Base-by-base conservation (phyloP, 2,888 invertebrate species). In the Macroteleia sp. region DNA sequence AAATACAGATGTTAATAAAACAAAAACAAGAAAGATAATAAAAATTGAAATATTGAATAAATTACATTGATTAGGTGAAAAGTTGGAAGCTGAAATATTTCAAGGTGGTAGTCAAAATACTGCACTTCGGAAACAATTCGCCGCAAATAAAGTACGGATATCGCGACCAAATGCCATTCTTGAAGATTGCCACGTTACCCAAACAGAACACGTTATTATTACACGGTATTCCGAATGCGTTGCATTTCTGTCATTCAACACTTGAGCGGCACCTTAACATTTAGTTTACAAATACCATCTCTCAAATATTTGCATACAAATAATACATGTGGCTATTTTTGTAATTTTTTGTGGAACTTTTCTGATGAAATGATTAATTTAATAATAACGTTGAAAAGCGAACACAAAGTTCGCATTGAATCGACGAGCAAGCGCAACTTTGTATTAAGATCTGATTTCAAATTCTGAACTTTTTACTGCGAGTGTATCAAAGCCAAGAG, bases 131-230 rank as follows among this genome's bases (percentile, higher is more conserved):
- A 19, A 56, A 66, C 44, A 54, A 54, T 54, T 20, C 25, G n/a
- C n/a, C 17, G 25, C 12, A 66, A 66, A 34, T 28, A 22, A 56
- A 46, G 28, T 14, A 34, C 12, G 8, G 42, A 25, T 32, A 12
- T 19, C 25, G 6, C 25, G 50, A 20, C 9, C 25, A 39, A 56
- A 62, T 56, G 22, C 22, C 54, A 71, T 71, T 62, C 56, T 54
- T 54, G 62, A 62, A 71, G 71, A 62, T 56, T 62, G 44, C 62
- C 54, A 56, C 46, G 48, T 73, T 64, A 48, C 48, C 44, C 64
- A 73, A 73, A 73, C 73, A 64, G 34, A 57, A 73, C 44, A 41
- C 48, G 73, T 57, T 73, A 66, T 73, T 73, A 73, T 64, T 73
- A 56, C 62, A 71, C 46, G 48, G 39, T 62, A 71, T 71, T 48